Conservation (phyloP, 2,888 invertebrate species). For the Trissolcus japonicus region DNA sequence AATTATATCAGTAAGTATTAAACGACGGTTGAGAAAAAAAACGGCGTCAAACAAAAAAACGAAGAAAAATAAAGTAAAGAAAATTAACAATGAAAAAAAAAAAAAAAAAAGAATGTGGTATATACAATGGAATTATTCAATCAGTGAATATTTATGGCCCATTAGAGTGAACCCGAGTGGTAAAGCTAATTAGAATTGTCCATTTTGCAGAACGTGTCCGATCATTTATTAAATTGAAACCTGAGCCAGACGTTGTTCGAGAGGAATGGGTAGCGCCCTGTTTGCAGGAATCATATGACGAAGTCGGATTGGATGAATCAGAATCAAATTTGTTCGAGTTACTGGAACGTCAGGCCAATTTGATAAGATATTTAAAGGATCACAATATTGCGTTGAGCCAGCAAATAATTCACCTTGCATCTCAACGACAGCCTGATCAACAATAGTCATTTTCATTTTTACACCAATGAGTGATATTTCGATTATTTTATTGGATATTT, state of each 20-base stretch:
- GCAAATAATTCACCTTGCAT: conserved; percentile 78
- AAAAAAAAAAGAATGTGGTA: no score
- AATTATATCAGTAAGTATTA: conserved; percentile 79
- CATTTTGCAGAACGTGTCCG: conserved; percentile 78
- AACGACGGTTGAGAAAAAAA: neutral
- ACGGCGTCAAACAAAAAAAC: neutral
- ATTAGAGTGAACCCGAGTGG: neutral
- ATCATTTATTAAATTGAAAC: conserved; percentile 79
- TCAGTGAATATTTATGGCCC: no score
- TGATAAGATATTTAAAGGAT: conserved; percentile 83
- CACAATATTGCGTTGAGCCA: conserved; percentile 82
- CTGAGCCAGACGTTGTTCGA: conserved; percentile 81
- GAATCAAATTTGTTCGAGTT: conserved; percentile 77
- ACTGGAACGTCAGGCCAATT: conserved; percentile 84
- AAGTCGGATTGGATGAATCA: conserved; percentile 76
- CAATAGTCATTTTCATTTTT: conserved; percentile 36
- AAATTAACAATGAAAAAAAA: neutral
- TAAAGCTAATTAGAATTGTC: conserved; percentile 61
- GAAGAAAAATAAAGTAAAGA: no score
- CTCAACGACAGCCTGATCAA: conserved; percentile 61
- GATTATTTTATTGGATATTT: neutral
- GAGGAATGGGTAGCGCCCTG: conserved; percentile 79
- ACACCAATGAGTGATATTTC: conserved; percentile 17
- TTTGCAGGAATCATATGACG: conserved; percentile 77
- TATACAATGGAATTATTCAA: no score